Evolutionary conservation across 1,140 invertebrate species (phyloP).

Genomic region (Drosophila nebulosa): DNA sequence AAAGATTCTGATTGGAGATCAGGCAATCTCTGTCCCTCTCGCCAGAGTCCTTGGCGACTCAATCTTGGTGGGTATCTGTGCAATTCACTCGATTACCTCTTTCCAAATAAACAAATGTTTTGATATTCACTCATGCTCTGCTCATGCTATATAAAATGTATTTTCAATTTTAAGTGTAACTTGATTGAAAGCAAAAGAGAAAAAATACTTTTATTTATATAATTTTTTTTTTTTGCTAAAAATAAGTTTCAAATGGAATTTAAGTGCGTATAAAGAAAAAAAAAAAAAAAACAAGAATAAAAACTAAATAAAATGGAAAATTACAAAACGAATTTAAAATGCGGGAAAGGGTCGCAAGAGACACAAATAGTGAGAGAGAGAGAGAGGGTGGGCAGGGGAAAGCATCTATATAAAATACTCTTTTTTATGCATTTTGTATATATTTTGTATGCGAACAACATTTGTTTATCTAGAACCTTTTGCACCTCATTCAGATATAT

Average conservation of each 20-base stretch:
- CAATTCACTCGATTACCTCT: no score
- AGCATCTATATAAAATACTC: not conserved
- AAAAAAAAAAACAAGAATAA: slow-evolving; percentile 30
- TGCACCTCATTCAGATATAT: not conserved
- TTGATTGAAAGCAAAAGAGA: slow-evolving; percentile 31
- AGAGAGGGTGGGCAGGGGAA: no score
- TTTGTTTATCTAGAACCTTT: not conserved
- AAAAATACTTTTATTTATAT: not conserved
- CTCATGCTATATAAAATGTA: not conserved
- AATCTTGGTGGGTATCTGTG: no score
- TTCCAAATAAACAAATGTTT: no score
- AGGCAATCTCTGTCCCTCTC: no score
- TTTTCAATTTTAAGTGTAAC: slow-evolving; percentile 54
- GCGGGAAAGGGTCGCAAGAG: not conserved
- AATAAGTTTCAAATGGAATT: slow-evolving; percentile 33
- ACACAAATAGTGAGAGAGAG: not conserved
- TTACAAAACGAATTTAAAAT: not conserved
- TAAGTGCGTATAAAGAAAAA: slow-evolving; percentile 34
- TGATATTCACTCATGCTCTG: no score
- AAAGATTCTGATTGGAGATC: no score
- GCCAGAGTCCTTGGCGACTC: no score
- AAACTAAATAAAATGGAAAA: not conserved
- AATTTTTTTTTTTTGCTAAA: slow-evolving; percentile 15
- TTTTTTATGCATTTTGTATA: not conserved
- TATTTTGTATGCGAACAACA: not conserved